Evolutionary conservation across 2,113 vertebrate genomes (phyloP).

Genomic region (Sminthopsis crassicaudata): DNA sequence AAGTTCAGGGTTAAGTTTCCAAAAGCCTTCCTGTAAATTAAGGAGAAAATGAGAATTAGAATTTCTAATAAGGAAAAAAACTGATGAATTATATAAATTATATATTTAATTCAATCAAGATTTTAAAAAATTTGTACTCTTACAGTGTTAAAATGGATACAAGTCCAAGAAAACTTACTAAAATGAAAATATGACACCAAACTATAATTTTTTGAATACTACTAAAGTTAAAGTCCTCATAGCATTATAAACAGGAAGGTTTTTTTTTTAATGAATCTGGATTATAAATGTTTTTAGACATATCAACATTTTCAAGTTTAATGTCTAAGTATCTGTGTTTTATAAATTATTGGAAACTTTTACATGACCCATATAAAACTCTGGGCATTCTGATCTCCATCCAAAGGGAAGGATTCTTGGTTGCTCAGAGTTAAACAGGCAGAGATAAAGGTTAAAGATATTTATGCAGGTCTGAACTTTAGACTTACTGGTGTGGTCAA

Average conservation of each 20-base stretch:
- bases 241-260: constrained; percentile 8
- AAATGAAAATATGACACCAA: neutral
- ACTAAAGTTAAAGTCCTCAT: neutral
- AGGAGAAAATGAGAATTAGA: constrained; percentile 42
- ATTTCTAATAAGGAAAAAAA: constrained; percentile 22
- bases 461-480: too few relatives aligned
- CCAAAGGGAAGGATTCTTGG: neutral
- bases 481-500: neutral
- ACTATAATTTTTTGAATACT: constrained; percentile 3
- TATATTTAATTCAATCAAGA: constrained; percentile 12
- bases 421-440: neutral
- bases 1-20: constrained; percentile 86
- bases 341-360: neutral
- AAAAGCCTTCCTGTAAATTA: constrained; percentile 88
- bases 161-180: neutral
- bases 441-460: neutral
- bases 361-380: neutral
- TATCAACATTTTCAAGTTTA: constrained; percentile 23
- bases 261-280: neutral
- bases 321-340: neutral
- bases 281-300: constrained; percentile 8
- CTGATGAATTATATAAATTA: neutral
- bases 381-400: neutral
- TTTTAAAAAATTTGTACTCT: constrained; percentile 41
- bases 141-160: constrained; percentile 23